Evolutionary conservation across 2,888 invertebrate species (phyloP).

Genomic region (Nowickia ferox): DNA sequence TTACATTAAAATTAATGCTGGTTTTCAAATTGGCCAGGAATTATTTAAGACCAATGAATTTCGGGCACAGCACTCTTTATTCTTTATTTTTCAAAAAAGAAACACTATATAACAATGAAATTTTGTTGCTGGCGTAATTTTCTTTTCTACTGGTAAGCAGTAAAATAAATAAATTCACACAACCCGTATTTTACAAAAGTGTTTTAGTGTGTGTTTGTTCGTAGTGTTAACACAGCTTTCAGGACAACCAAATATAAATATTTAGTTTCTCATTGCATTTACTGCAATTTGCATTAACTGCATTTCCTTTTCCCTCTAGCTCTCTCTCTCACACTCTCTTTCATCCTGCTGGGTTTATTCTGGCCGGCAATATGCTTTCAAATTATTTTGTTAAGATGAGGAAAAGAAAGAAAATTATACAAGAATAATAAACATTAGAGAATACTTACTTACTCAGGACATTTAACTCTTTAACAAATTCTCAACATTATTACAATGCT

Average conservation of each 20-base stretch:
- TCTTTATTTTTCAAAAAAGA: not conserved
- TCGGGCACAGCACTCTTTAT: not conserved
- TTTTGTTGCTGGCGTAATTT: conserved; percentile 11
- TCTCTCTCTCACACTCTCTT: no score
- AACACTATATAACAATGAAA: conserved; percentile 40
- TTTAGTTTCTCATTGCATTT: conserved; percentile 47
- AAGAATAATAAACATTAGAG: conserved; percentile 55
- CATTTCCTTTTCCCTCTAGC: not conserved
- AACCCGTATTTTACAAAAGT: conserved; percentile 1
- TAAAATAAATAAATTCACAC: conserved; percentile 40
- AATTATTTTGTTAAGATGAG: conserved; percentile 33
- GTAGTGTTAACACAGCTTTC: conserved; percentile 1
- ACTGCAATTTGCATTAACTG: conserved; percentile 35
- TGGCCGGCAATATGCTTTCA: conserved; percentile 13
- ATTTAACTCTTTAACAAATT: conserved; percentile 68
- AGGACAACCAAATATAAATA: conserved; percentile 42
- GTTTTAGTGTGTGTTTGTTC: not conserved
- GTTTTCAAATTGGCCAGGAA: conserved; percentile 21
- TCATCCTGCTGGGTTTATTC: not conserved
- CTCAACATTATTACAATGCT: conserved; percentile 65
- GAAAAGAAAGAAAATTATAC: conserved; percentile 13
- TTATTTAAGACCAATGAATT: conserved; percentile 40
- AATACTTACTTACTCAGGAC: conserved; percentile 66
- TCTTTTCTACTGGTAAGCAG: not conserved
- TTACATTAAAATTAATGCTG: conserved; percentile 57